Base-by-base conservation (phyloP, 2,888 invertebrate genomes). In the Thera britannica region DNA sequence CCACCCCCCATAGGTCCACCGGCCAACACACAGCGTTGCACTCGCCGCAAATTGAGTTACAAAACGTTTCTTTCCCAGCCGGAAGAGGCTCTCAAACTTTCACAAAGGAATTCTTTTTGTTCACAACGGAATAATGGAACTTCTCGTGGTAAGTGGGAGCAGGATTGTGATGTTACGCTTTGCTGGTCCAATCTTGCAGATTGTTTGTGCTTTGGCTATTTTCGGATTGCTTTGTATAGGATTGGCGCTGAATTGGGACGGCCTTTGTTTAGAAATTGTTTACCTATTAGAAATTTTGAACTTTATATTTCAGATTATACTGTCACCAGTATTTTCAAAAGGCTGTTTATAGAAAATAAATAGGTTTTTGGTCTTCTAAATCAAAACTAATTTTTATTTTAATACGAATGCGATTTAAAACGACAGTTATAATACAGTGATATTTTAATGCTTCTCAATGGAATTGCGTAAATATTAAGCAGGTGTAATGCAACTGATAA, bases 21-120 rank as follows among this genome's bases (percentile, higher is more conserved):
- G 68, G 68, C 54, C 54, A 60, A 36, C 61, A 66, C 70, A 69
- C 68, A 71, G 78, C 81, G 77, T 75, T 85, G 87, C 84, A 85
- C 84, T 86, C 83, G 80, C 87, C 87, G 71, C 89, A 90, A 91
- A 92, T 91, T 89, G 90, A 89, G 90, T 91, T 90, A 91, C 90
- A 87, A 89, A 91, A 88, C 90, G 91, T 87, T 91, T 92, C 90
- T 89, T 89, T 87, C 82, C 79, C 76, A 77, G 76, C 79, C 79
- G 75, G 75, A 75, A 81, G 82, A 80, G 88, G 77, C 81, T 84
- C 90, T 88, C 90, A 90, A 91, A 90, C 85, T 90, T 89, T 79
- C 68, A 81, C 82, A 84, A 84, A 85, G 80, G 76, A 75, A 71
- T 68, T 66, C 66, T 78, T 83, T 83, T 83, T 77, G 78, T 76